Percentiles rank a stretch among this genome's conserved stretches.
Evolutionary conservation across 2,797 vertebrate species (phyloP).

Genomic region (Arctocebus calabarensis): DNA sequence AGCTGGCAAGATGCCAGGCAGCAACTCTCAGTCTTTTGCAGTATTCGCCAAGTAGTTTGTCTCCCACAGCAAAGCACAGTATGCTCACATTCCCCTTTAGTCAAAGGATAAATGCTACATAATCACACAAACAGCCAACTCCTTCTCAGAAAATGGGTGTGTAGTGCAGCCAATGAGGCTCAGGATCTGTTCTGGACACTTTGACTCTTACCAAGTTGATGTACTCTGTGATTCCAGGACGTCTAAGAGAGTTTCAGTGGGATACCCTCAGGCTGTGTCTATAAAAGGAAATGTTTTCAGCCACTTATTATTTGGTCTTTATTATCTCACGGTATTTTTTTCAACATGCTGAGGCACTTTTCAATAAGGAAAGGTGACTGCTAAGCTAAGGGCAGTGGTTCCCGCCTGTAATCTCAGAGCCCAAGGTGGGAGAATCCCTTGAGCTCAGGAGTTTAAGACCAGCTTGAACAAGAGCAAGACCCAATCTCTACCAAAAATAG

Average conservation of each 20-base stretch:
- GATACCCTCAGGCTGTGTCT: background rate
- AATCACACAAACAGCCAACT: background rate
- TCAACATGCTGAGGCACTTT: background rate
- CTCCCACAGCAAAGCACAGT: background rate
- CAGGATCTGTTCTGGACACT: background rate
- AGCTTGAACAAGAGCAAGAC: too few species aligned
- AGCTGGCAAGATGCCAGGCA: background rate
- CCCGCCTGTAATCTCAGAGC: too few species aligned
- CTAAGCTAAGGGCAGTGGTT: too few species aligned
- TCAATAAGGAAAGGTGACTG: background rate
- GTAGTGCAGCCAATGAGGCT: background rate
- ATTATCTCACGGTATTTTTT: slow-evolving; percentile 1
- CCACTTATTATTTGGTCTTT: background rate
- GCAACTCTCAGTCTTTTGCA: background rate
- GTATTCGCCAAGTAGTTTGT: background rate
- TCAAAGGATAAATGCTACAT: background rate
- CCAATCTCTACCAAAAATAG: too few species aligned
- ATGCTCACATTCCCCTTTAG: background rate
- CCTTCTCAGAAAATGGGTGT: background rate
- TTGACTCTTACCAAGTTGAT: background rate
- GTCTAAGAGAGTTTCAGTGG: background rate
- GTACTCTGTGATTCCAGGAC: background rate
- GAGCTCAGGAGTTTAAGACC: too few species aligned
- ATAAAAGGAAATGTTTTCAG: slow-evolving; percentile 45
- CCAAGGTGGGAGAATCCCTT: too few species aligned